These are phyloP conservation scores for Galeopsomyia nigrocyanea DNA, from an alignment of 2,888 invertebrate genomes.

Conservation along the genomic window DNA sequence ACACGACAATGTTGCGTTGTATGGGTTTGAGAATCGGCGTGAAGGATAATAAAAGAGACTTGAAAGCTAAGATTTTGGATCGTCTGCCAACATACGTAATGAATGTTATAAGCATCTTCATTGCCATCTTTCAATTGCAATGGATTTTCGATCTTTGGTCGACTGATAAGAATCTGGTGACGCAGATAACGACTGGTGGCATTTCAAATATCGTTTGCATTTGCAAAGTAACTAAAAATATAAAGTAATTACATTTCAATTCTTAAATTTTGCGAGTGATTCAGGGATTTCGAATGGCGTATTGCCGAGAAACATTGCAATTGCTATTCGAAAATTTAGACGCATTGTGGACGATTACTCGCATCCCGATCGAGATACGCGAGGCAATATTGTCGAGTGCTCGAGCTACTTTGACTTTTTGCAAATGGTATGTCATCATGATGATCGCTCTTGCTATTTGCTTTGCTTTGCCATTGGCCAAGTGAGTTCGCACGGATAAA, in stretches of 20 bases:
- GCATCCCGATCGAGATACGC: neutral
- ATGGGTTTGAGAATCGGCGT: constrained; percentile 7
- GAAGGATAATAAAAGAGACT: constrained; percentile 9
- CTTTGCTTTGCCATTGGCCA: constrained; percentile 26
- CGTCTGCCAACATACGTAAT: neutral
- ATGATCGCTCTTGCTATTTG: constrained; percentile 13
- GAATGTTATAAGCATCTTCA: neutral
- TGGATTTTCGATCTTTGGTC: neutral
- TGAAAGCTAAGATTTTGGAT: neutral
- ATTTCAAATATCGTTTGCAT: neutral
- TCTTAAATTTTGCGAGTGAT: constrained; percentile 1
- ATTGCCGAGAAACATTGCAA: constrained; percentile 23
- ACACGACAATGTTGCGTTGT: constrained; percentile 11
- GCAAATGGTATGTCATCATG: constrained; percentile 19
- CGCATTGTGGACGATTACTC: too few species aligned
- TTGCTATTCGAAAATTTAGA: constrained; percentile 2
- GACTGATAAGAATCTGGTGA: neutral
- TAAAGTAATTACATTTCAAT: neutral
- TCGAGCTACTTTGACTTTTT: constrained; percentile 5
- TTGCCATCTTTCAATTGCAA: neutral
- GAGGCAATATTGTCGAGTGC: neutral
- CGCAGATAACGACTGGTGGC: neutral
- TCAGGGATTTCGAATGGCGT: constrained; percentile 14
- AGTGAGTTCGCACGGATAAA: too few species aligned
- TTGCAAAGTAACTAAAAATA: neutral